A percentile compares a stretch with the other conserved stretches of the same genome.
Conservation (phyloP, 2,797 vertebrate genomes). For the Fistularia commersonii region DNA sequence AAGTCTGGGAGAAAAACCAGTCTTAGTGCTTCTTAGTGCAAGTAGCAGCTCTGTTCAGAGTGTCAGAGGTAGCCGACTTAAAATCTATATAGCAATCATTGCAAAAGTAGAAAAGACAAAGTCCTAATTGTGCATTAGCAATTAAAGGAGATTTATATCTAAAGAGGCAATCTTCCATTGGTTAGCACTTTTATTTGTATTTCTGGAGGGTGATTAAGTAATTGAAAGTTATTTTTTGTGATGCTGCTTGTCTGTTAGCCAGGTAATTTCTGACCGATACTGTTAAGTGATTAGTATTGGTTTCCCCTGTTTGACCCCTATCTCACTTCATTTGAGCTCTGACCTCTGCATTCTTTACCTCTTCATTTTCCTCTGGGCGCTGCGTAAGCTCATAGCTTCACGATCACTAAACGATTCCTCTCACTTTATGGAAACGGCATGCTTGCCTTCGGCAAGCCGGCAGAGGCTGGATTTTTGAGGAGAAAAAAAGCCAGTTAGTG, state of each 20-base stretch:
- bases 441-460: conserved; percentile 30
- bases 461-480: conserved; percentile 22
- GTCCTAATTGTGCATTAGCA: conserved; percentile 28
- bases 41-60: conserved; percentile 47
- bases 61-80: conserved; percentile 40
- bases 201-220: neutral
- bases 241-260: too few relatives aligned
- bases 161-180: neutral
- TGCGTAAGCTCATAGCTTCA: conserved; percentile 16
- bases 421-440: conserved; percentile 44
- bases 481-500: conserved; percentile 44
- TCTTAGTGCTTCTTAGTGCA: conserved; percentile 1
- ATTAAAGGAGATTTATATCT: conserved; percentile 39
- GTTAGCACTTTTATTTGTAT: neutral
- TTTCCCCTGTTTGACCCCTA: conserved; percentile 21
- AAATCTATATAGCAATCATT: conserved; percentile 46
- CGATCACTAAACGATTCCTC: conserved; percentile 40
- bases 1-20: conserved; percentile 54
- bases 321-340: conserved; percentile 20
- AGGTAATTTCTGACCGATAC: too few relatives aligned
- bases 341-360: conserved; percentile 31
- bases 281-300: too few relatives aligned
- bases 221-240: too few relatives aligned
- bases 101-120: conserved; percentile 21
- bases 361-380: conserved; percentile 15